phyloP scores from a whole-genome alignment of 2,797 vertebrate genomes.

The Pangasius mekongensis region DNA sequence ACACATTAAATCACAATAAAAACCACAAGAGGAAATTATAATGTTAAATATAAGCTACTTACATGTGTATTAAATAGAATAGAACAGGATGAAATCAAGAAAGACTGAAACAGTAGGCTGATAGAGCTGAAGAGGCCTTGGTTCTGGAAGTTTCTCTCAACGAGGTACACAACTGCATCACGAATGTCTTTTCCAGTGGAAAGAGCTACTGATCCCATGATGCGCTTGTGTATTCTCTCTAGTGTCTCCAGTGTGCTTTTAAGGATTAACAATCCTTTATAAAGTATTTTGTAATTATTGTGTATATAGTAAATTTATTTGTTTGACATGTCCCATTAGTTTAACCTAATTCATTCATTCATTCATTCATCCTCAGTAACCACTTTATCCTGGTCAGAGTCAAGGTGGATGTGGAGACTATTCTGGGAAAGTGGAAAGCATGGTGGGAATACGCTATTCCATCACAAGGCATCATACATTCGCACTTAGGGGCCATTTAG shows the following conservation, averaged over 20 bases:
- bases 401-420: not conserved
- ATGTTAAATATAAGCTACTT: slow-evolving; percentile 18
- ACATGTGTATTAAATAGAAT: slow-evolving; percentile 6
- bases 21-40: slow-evolving; percentile 6
- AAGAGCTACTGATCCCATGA: not conserved
- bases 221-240: not conserved
- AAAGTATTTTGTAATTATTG: not conserved
- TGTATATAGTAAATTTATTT: not conserved
- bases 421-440: not conserved
- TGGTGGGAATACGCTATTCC: not conserved
- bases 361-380: not conserved
- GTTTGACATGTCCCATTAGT: not conserved
- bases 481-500: not conserved
- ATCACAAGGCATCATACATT: not conserved
- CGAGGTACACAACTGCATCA: not conserved
- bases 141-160: not conserved
- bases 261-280: not conserved
- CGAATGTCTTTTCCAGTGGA: not conserved
- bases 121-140: not conserved
- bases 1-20: slow-evolving; percentile 35
- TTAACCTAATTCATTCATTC: not conserved
- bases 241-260: not conserved
- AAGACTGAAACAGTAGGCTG: not conserved
- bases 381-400: not conserved
- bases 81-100: not conserved